Conservation (phyloP, 1,140 invertebrate species). For the Bombus soroeensis region DNA sequence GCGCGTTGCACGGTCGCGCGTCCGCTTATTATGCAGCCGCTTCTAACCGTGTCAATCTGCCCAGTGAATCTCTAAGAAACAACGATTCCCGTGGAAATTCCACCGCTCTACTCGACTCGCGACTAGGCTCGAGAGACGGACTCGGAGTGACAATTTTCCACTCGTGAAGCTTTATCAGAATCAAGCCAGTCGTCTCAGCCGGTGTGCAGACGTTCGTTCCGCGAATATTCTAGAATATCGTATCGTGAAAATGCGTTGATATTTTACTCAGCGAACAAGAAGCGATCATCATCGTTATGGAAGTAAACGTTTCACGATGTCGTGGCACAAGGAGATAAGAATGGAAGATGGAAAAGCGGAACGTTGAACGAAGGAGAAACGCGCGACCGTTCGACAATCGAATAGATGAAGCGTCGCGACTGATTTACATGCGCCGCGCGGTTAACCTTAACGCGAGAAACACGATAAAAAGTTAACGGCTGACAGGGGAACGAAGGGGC, state of each 20-base stretch:
- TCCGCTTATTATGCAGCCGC: constrained; percentile 4
- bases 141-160: too few species aligned
- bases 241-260: too few species aligned
- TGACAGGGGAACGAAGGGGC: neutral
- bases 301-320: neutral
- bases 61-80: neutral
- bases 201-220: too few species aligned
- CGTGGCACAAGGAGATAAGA: neutral
- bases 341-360: neutral
- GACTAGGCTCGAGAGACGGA: too few species aligned
- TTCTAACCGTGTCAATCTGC: neutral
- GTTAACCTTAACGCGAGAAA: constrained; percentile 13
- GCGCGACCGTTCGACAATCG: too few species aligned
- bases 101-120: neutral
- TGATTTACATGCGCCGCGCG: neutral
- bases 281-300: too few species aligned
- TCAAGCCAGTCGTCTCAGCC: too few species aligned
- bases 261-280: too few species aligned
- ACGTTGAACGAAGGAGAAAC: too few species aligned
- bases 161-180: too few species aligned
- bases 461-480: constrained; percentile 39
- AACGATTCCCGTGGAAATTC: neutral
- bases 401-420: too few species aligned
- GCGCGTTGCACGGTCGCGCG: neutral
- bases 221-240: too few species aligned